Conservation (phyloP, 2,113 vertebrate species). For the Saccopteryx leptura region DNA sequence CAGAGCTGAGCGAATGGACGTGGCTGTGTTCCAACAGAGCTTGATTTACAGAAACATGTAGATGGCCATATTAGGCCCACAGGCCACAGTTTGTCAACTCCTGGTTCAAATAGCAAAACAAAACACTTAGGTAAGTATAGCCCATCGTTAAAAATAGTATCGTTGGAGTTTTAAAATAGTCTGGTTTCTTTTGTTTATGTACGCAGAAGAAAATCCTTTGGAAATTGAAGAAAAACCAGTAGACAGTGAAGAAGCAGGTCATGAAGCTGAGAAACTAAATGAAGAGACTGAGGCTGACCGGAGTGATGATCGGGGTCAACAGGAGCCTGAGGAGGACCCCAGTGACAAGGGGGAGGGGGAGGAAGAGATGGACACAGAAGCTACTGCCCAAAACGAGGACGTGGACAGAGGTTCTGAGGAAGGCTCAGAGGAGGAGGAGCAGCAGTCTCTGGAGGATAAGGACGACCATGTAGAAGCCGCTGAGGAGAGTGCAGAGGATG, state of each 20-base stretch:
- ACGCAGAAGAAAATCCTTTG: slow-evolving; percentile 91
- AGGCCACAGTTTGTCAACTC: neutral
- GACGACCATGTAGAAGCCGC: slow-evolving; percentile 66
- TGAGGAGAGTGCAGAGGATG: slow-evolving; percentile 84
- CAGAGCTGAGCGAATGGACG: neutral
- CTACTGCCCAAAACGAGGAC: slow-evolving; percentile 80
- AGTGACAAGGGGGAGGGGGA: slow-evolving; percentile 81
- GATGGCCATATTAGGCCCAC: neutral
- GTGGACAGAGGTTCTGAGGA: slow-evolving; percentile 80
- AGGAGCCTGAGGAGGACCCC: slow-evolving; percentile 81
- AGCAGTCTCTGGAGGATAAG: slow-evolving; percentile 47
- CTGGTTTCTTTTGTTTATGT: neutral
- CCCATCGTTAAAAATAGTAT: neutral
- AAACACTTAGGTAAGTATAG: neutral
- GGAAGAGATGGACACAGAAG: slow-evolving; percentile 83
- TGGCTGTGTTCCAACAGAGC: neutral
- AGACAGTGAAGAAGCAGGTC: slow-evolving; percentile 88
- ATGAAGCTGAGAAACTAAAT: slow-evolving; percentile 80
- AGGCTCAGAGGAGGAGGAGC: slow-evolving; percentile 85
- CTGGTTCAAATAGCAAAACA: neutral
- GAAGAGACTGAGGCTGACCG: slow-evolving; percentile 82
- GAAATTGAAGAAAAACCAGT: slow-evolving; percentile 92
- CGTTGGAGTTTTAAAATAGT: slow-evolving; percentile 2
- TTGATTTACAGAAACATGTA: neutral
- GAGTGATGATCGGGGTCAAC: slow-evolving; percentile 70